Evolutionary conservation across 2,888 invertebrate genomes (phyloP).

Genomic region (Parasteatoda lunata): DNA sequence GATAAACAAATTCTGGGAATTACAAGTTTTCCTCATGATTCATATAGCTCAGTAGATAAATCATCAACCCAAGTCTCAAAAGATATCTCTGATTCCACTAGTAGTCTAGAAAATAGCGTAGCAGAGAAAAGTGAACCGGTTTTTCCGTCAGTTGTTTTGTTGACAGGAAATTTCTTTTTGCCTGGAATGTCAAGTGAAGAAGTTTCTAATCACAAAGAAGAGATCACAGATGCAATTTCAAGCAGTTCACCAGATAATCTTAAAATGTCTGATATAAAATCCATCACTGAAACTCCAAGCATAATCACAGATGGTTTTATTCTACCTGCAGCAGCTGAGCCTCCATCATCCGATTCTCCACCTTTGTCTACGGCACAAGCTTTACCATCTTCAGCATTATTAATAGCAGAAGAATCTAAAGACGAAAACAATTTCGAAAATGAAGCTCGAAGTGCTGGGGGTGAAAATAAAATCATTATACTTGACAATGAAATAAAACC

Average conservation of each 20-base stretch:
- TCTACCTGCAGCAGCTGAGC: slow-evolving; percentile 29
- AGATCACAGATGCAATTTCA: slow-evolving; percentile 4
- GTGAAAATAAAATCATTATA: slow-evolving; percentile 26
- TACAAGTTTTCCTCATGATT: background rate
- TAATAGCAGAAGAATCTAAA: slow-evolving; percentile 49
- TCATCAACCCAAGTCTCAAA: background rate
- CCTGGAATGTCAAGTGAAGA: slow-evolving; percentile 11
- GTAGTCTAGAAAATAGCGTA: background rate
- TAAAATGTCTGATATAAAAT: slow-evolving; percentile 41
- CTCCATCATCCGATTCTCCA: background rate
- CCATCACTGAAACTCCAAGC: slow-evolving; percentile 29
- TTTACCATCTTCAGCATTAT: slow-evolving; percentile 50
- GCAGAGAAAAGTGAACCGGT: background rate
- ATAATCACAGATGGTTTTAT: slow-evolving; percentile 66
- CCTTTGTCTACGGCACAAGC: slow-evolving; percentile 1
- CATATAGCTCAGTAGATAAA: background rate
- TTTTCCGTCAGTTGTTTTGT: slow-evolving; percentile 21
- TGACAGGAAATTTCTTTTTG: slow-evolving; percentile 58
- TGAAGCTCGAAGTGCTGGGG: slow-evolving; percentile 52
- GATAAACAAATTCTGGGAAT: background rate
- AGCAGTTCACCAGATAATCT: slow-evolving; percentile 54
- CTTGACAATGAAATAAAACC: slow-evolving; percentile 22
- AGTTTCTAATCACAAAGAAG: background rate
- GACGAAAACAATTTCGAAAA: slow-evolving; percentile 4
- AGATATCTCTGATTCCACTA: background rate